Percentiles rank a stretch among this genome's conserved stretches.
These are phyloP conservation scores for Macrochelys suwanniensis DNA, from an alignment of 2,797 vertebrate genomes.

Conservation along the genomic window DNA sequence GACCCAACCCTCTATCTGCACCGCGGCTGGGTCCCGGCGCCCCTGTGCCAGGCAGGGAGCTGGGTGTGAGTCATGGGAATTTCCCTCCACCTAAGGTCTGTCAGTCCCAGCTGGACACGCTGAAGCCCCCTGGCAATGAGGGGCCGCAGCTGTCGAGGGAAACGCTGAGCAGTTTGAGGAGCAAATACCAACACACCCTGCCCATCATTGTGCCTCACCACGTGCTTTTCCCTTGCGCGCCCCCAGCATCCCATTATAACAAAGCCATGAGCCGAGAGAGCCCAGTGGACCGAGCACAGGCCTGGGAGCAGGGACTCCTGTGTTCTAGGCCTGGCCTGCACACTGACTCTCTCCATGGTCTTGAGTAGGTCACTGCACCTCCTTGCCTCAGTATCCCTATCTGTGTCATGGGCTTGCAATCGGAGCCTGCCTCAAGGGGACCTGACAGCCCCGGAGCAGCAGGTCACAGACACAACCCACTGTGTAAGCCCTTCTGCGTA, in stretches of 20 bases:
- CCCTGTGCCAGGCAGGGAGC: not conserved
- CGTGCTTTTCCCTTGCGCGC: no score
- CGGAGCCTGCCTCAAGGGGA: not conserved
- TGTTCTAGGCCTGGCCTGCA: not conserved
- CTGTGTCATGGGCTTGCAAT: not conserved
- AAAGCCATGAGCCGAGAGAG: not conserved
- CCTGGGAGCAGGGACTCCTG: not conserved
- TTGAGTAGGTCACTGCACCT: not conserved
- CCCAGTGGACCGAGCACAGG: no score
- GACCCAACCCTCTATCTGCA: no score
- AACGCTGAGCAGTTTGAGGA: not conserved
- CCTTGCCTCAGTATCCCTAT: not conserved
- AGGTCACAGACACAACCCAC: no score
- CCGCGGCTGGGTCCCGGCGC: no score
- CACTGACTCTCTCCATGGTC: not conserved
- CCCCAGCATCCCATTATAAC: not conserved
- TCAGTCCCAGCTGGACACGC: no score
- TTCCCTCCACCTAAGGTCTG: no score
- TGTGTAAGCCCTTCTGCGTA: no score
- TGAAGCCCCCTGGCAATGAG: not conserved
- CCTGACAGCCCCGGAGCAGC: no score
- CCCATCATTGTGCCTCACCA: no score
- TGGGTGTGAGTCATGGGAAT: not conserved
- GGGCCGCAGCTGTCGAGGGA: not conserved
- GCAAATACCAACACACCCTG: not conserved